These are phyloP conservation scores for Nyctereutes procyonoides DNA, from an alignment of 2,113 vertebrate species.

Conservation along the genomic window DNA sequence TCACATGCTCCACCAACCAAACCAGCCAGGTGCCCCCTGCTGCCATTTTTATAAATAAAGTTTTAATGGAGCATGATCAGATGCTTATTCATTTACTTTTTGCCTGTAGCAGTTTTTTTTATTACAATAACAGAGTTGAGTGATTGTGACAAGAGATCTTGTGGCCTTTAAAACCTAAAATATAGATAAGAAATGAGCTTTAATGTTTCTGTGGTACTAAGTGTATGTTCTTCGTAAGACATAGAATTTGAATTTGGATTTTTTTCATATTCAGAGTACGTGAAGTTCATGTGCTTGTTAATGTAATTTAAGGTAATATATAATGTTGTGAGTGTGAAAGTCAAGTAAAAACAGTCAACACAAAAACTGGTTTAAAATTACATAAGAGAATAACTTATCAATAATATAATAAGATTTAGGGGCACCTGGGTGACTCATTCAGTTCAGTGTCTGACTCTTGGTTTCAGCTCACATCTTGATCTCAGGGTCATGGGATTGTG, in stretches of 20 bases:
- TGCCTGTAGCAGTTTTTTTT: not conserved
- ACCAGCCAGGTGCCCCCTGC: not conserved
- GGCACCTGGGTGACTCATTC: not conserved
- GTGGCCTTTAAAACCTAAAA: constrained; percentile 8
- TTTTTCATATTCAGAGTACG: not conserved
- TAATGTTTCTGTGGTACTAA: constrained; percentile 7
- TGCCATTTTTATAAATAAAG: not conserved
- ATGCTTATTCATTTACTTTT: not conserved
- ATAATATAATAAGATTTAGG: not conserved
- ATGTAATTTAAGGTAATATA: not conserved
- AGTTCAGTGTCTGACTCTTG: not conserved
- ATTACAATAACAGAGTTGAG: not conserved
- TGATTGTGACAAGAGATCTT: not conserved
- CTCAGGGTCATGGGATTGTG: not conserved
- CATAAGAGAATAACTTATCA: constrained; percentile 10
- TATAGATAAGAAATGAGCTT: constrained; percentile 31
- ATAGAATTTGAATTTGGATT: constrained; percentile 31
- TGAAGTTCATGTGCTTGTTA: constrained; percentile 30
- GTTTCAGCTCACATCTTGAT: not conserved
- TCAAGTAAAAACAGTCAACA: not conserved
- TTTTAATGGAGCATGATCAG: not conserved
- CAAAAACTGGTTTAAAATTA: constrained; percentile 13
- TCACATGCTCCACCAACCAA: not conserved
- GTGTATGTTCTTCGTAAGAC: not conserved
- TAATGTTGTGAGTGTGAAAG: not conserved